Base-by-base conservation (phyloP, 2,888 invertebrate species). In the Lypha dubia region DNA sequence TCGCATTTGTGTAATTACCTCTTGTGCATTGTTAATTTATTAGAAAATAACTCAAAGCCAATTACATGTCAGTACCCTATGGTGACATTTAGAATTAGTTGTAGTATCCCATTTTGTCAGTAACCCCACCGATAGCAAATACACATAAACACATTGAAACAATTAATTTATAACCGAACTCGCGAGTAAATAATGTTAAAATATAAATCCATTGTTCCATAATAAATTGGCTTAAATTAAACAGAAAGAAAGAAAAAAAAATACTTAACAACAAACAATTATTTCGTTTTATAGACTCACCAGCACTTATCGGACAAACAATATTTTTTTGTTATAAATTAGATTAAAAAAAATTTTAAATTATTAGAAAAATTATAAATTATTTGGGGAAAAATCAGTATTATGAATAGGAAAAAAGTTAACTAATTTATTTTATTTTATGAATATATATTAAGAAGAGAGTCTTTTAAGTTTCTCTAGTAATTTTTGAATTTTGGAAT, bases 41-140 rank as follows among this genome's bases (percentile, higher is more conserved):
- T 75, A 38, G 75, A 41, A 65, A 67, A 79, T 60, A 71, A 84
- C 70, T 67, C 75, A 79, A 58, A 84, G 44, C 79, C 80, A 74
- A 74, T 79, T 76, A 79, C 73, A 73, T 73, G 85, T 77, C 83
- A 82, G 65, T 83, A 62, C 62, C 63, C 62, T 17, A 24, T 73
- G 62, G 75, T 83, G 86, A 86, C 86, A 86, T 84, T 84, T 83
- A 60, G 65, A 84, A 84, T 83, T 83, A 86, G 80, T 80, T n/a
- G n/a, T n/a, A n/a, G 71, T 73, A 79, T 81, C 83, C 44, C 84
- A 86, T 83, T 84, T 86, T 81, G 79, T 85, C 51, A 41, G 22
- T 53, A 44, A 62, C 32, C 38, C 41, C 24, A 24, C 5, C 8
- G 28, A 17, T n/a, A n/a, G n/a, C n/a, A n/a, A 13, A 17, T 22